These are phyloP conservation scores for Halcyon chelicuti DNA, from an alignment of 2,797 vertebrate genomes.

Conservation along the genomic window DNA sequence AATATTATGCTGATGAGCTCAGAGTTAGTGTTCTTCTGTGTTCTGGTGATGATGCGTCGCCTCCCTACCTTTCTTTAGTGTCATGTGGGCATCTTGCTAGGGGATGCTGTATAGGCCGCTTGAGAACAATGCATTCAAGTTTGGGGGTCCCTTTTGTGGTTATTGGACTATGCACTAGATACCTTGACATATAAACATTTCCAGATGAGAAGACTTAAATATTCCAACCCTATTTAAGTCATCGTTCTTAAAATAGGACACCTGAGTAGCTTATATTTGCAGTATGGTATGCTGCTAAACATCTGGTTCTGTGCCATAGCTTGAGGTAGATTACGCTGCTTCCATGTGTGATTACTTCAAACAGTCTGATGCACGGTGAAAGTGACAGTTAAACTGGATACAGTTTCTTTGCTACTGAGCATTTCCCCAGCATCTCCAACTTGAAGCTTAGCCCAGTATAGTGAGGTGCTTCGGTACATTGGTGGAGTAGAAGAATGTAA, in stretches of 20 bases:
- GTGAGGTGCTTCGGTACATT: not conserved
- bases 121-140: conserved; percentile 13
- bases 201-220: conserved; percentile 48
- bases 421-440: conserved; percentile 5
- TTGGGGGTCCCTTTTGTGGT: conserved; percentile 13
- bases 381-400: conserved; percentile 12
- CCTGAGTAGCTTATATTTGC: conserved; percentile 4
- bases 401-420: conserved; percentile 39
- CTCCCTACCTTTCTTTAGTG: conserved; percentile 15
- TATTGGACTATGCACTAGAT: not conserved
- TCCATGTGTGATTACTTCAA: not conserved
- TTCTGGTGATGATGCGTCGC: conserved; percentile 54
- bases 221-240: conserved; percentile 52
- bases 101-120: not conserved
- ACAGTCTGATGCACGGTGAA: conserved; percentile 32
- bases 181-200: conserved; percentile 41
- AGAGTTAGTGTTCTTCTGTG: conserved; percentile 51
- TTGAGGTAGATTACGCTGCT: not conserved
- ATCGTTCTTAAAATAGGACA: not conserved
- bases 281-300: not conserved
- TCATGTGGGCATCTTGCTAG: conserved; percentile 19
- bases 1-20: conserved; percentile 49
- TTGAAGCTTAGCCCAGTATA: not conserved
- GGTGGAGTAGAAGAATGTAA: conserved; percentile 13
- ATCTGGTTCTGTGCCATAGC: not conserved